Percentiles rank a stretch among this genome's conserved stretches.
Evolutionary conservation across 2,888 invertebrate species (phyloP).

Genomic region (Drosophila formosana): DNA sequence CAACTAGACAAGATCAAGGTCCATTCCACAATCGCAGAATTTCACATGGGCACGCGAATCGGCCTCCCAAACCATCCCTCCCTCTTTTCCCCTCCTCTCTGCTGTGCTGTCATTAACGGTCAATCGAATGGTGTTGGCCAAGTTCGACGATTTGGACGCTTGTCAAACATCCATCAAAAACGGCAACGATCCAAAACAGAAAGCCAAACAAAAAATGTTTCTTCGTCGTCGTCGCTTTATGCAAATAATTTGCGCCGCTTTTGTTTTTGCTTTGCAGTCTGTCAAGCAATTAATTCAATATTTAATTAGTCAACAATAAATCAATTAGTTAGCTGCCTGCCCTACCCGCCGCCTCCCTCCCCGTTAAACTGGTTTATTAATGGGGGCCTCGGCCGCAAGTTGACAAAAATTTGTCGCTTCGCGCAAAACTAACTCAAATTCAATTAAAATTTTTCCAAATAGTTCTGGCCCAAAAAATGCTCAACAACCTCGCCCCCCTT

Average conservation of each 20-base stretch:
- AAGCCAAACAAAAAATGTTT: conserved; percentile 13
- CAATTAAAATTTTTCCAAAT: conserved; percentile 66
- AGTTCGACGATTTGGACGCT: conserved; percentile 52
- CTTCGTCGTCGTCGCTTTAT: conserved; percentile 51
- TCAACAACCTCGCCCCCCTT: conserved; percentile 30
- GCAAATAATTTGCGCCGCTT: conserved; percentile 65
- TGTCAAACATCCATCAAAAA: conserved; percentile 70
- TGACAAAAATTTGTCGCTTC: conserved; percentile 66
- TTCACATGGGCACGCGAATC: conserved; percentile 48
- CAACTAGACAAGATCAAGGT: conserved; percentile 67
- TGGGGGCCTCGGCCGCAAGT: conserved; percentile 52
- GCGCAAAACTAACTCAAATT: conserved; percentile 63
- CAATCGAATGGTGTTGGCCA: conserved; percentile 43
- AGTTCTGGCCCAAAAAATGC: conserved; percentile 62
- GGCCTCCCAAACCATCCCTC: neutral
- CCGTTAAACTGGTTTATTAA: conserved; percentile 65
- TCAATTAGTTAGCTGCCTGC: conserved; percentile 68
- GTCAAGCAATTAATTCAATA: conserved; percentile 75
- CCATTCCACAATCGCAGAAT: conserved; percentile 19
- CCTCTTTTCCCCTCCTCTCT: too few species aligned
- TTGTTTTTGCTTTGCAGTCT: conserved; percentile 32
- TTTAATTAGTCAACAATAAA: conserved; percentile 80
- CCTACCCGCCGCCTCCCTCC: neutral
- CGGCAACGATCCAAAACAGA: conserved; percentile 47
- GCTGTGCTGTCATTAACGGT: conserved; percentile 41